phyloP scores from a whole-genome alignment of 2,888 invertebrate species.

The Heliconius cydno region DNA sequence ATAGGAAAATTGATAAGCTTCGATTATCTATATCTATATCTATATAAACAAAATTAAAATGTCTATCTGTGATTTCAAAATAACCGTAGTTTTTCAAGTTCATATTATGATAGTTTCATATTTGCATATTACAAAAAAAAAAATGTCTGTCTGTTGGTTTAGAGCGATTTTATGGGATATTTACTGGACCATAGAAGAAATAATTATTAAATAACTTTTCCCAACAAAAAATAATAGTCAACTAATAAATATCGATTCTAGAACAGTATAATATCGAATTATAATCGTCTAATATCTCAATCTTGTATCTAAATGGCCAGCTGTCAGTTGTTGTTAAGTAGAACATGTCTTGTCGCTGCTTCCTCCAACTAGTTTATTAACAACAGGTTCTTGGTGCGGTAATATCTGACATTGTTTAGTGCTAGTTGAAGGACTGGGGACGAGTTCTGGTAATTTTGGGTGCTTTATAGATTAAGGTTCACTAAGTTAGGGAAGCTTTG shows the following conservation, averaged over 20 bases:
- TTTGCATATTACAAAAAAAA: not conserved
- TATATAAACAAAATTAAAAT: no score
- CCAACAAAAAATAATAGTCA: no score
- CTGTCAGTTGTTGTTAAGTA: conserved; percentile 48
- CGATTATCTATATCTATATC: not conserved
- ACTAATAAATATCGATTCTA: no score
- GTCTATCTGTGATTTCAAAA: no score
- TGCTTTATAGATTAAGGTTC: conserved; percentile 28
- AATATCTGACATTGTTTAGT: conserved; percentile 54
- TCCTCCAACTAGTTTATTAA: conserved; percentile 40
- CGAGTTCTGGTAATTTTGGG: conserved; percentile 37
- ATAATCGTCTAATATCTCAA: conserved; percentile 11
- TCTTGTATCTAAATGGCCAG: conserved; percentile 34
- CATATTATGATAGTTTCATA: not conserved
- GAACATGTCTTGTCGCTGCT: conserved; percentile 50
- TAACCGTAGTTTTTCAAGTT: no score
- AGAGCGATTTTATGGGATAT: no score
- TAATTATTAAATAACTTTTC: no score
- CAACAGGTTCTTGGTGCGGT: conserved; percentile 41
- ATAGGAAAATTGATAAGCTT: not conserved
- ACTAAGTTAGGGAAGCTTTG: not conserved
- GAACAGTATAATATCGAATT: conserved; percentile 5
- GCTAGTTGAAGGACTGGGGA: conserved; percentile 52
- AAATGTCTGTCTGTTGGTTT: no score
- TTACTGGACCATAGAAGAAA: no score